phyloP scores from a whole-genome alignment of 35 echinoderm and acorn worm species.

The Nesometra sesokonis region DNA sequence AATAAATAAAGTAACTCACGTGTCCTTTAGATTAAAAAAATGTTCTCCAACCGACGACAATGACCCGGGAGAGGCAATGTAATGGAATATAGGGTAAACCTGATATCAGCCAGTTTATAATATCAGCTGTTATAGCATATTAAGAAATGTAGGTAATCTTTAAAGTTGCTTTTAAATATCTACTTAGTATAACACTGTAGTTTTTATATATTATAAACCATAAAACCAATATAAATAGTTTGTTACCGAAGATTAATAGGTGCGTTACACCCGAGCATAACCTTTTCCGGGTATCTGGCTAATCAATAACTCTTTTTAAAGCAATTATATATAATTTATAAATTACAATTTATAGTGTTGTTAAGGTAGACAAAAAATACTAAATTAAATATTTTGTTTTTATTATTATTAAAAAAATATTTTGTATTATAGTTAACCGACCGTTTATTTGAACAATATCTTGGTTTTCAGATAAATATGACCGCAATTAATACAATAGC shows the following conservation, averaged over 20 bases:
- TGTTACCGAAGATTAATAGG: not conserved
- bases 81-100: not conserved
- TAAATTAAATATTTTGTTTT: too few relatives aligned
- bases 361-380: too few relatives aligned
- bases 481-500: too few relatives aligned
- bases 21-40: conserved; percentile 1
- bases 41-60: not conserved
- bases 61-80: not conserved
- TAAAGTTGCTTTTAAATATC: not conserved
- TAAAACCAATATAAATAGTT: not conserved
- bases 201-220: not conserved
- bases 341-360: too few relatives aligned
- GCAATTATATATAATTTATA: too few relatives aligned
- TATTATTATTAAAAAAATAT: too few relatives aligned
- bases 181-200: not conserved
- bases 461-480: too few relatives aligned
- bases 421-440: too few relatives aligned
- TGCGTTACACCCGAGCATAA: not conserved
- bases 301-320: not conserved
- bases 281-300: not conserved
- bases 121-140: not conserved
- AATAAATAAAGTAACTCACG: not conserved
- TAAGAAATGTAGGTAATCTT: too few relatives aligned
- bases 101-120: not conserved
- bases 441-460: too few relatives aligned